These are phyloP conservation scores for Parazoanthus atlanticus DNA, from an alignment of 92 coral and sea anemone species.

Conservation along the genomic window DNA sequence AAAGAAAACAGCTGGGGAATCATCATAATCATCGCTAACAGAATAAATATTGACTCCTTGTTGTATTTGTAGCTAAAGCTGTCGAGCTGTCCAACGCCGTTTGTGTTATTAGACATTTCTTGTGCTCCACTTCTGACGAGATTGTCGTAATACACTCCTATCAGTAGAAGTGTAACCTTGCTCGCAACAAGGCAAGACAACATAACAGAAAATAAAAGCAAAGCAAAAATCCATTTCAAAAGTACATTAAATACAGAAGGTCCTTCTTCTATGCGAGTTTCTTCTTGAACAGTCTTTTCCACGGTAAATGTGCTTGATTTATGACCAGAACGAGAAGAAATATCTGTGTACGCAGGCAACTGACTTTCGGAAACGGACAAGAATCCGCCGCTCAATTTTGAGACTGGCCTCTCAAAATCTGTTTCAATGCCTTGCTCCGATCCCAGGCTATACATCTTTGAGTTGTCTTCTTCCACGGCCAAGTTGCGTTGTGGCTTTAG, in stretches of 20 bases:
- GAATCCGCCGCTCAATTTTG: background rate
- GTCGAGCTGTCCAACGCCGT: too few relatives aligned
- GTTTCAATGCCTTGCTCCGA: background rate
- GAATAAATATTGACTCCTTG: conserved; percentile 70
- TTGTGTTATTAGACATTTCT: background rate
- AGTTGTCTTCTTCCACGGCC: background rate
- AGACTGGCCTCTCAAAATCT: background rate
- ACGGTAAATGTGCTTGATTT: conserved; percentile 26
- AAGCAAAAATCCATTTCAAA: conserved; percentile 28
- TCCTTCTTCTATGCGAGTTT: background rate
- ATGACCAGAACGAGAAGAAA: background rate
- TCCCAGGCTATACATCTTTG: background rate
- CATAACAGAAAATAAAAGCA: conserved; percentile 27
- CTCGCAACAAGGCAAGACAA: conserved; percentile 35
- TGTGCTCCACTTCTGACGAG: background rate
- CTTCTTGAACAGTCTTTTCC: conserved; percentile 19
- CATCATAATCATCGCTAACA: conserved; percentile 76
- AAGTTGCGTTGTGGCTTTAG: background rate
- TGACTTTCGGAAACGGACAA: background rate
- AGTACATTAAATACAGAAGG: conserved; percentile 13
- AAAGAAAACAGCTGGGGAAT: conserved; percentile 77
- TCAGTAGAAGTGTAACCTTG: conserved; percentile 13
- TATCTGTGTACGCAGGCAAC: conserved; percentile 1
- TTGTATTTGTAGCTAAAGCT: conserved; percentile 3
- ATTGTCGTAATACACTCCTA: conserved; percentile 23